phyloP scores from a whole-genome alignment of 2,113 vertebrate genomes.

The Saccopteryx leptura region DNA sequence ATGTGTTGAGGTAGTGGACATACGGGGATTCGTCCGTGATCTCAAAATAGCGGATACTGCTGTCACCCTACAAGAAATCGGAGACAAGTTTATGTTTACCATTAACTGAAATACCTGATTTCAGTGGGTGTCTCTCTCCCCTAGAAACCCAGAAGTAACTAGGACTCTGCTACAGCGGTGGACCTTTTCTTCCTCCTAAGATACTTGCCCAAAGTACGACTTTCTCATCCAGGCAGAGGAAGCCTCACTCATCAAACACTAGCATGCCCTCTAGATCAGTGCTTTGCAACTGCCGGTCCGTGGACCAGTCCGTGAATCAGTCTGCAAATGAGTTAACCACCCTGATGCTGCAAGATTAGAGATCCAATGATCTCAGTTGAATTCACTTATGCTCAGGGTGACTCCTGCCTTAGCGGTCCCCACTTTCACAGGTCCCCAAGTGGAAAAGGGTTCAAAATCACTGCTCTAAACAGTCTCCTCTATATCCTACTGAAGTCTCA shows the following conservation, averaged over 20 bases:
- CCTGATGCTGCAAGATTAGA: too few species aligned
- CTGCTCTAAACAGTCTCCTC: neutral
- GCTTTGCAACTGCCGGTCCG: too few species aligned
- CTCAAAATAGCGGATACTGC: conserved; percentile 99
- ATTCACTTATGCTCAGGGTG: too few species aligned
- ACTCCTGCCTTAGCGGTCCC: too few species aligned
- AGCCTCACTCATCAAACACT: neutral
- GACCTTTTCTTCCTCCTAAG: neutral
- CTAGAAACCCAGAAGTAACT: accelerated
- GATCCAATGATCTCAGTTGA: too few species aligned
- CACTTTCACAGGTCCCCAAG: too few species aligned
- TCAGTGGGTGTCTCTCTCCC: neutral
- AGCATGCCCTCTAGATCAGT: neutral
- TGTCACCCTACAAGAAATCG: conserved; percentile 92
- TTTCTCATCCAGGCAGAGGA: neutral
- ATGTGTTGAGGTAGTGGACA: conserved; percentile 98
- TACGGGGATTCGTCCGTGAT: conserved; percentile 97
- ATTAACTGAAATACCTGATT: neutral
- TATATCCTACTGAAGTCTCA: neutral
- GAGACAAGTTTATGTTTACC: neutral
- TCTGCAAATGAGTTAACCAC: too few species aligned
- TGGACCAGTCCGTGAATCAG: too few species aligned
- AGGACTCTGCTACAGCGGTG: accelerated
- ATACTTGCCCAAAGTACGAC: neutral
- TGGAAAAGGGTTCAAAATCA: too few species aligned